Percentiles rank a stretch among this genome's conserved stretches.
Conservation (phyloP, 2,888 invertebrate species). For the Tipula vernalis region DNA sequence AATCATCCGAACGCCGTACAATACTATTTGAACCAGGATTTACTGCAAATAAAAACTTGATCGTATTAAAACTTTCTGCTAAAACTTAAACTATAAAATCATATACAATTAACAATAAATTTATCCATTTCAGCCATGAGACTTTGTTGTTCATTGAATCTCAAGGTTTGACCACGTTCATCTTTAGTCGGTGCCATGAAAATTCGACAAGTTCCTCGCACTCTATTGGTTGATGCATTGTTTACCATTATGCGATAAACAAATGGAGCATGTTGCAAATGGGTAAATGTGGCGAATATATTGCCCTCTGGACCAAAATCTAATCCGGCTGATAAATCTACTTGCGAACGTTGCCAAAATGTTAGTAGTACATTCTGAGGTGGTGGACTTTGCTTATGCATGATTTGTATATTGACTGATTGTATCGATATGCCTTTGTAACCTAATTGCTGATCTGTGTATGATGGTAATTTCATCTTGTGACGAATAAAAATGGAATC, state of each 20-base stretch:
- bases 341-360: conserved; percentile 68
- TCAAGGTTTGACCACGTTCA: conserved; percentile 46
- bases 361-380: conserved; percentile 33
- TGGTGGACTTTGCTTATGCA: conserved; percentile 10
- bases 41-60: conserved; percentile 38
- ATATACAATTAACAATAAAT: conserved; percentile 43
- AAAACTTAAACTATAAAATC: background rate
- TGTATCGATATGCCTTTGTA: conserved; percentile 12
- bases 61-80: background rate
- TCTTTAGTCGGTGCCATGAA: conserved; percentile 53
- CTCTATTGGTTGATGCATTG: conserved; percentile 37
- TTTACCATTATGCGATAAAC: conserved; percentile 49
- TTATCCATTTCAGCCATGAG: conserved; percentile 58
- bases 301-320: conserved; percentile 65
- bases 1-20: conserved; percentile 50
- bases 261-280: conserved; percentile 63
- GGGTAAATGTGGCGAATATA: conserved; percentile 58
- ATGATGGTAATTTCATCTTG: conserved; percentile 48
- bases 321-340: conserved; percentile 66
- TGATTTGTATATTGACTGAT: background rate
- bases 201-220: conserved; percentile 49
- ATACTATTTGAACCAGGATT: conserved; percentile 54
- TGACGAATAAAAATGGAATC: conserved; percentile 61
- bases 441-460: conserved; percentile 32
- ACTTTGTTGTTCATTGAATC: conserved; percentile 43